A percentile compares a stretch with the other conserved stretches of the same genome.
Evolutionary conservation across 2,888 invertebrate species (phyloP).

Genomic region (Pemphredon lugubris): DNA sequence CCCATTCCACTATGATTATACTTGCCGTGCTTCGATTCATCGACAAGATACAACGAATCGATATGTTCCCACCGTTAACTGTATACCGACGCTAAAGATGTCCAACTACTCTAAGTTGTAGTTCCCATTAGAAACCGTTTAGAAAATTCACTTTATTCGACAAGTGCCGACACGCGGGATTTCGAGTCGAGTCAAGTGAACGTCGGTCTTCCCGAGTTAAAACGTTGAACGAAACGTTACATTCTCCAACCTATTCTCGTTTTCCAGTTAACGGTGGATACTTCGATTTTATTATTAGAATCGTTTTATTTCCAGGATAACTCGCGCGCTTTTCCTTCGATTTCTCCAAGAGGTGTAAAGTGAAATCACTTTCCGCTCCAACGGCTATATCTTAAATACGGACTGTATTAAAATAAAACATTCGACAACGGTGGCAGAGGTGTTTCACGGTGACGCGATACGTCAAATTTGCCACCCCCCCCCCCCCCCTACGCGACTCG

Average conservation of each 20-base stretch:
- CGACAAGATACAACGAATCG: too few relatives aligned
- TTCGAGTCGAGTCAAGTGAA: too few relatives aligned
- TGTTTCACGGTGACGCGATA: slow-evolving; percentile 56
- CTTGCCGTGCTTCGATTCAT: too few relatives aligned
- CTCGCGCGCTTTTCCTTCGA: neutral
- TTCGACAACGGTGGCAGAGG: slow-evolving; percentile 28
- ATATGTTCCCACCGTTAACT: too few relatives aligned
- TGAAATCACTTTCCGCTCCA: slow-evolving; percentile 31
- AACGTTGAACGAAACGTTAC: too few relatives aligned
- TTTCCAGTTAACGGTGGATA: neutral
- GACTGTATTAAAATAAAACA: slow-evolving; percentile 54
- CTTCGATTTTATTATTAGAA: neutral
- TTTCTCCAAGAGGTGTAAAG: slow-evolving; percentile 27
- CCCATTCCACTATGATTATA: too few relatives aligned
- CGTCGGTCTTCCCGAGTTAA: too few relatives aligned
- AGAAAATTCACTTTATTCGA: too few relatives aligned
- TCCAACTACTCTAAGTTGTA: too few relatives aligned
- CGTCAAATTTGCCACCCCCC: slow-evolving; percentile 54
- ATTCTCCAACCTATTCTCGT: neutral
- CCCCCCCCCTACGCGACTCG: slow-evolving; percentile 21
- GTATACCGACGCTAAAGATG: too few relatives aligned
- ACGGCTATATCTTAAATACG: slow-evolving; percentile 41
- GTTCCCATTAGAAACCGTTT: too few relatives aligned
- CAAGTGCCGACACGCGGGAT: too few relatives aligned
- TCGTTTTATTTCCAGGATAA: neutral